Base-by-base conservation (phyloP, 2,113 vertebrate species). In the Myxocyprinus asiaticus region DNA sequence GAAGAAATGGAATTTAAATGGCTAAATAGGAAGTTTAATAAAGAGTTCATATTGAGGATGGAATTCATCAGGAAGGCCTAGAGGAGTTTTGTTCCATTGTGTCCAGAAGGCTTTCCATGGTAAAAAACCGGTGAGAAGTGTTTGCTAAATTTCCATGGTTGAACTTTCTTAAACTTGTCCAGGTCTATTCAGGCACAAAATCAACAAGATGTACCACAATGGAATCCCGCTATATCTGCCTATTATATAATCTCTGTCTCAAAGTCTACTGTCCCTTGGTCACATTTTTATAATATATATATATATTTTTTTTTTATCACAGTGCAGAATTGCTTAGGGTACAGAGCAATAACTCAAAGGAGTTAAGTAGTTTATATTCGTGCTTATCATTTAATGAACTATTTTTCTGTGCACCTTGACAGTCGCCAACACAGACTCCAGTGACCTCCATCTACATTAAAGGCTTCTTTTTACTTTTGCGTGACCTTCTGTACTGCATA, bases 341-440 rank as follows among this genome's bases (percentile, higher is more conserved):
- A 50, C 22, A 33, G 22, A 33, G 22, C 22, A 33, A 67, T 71
- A 66, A 61, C 50, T 55, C 42, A 44, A 62, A 78, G 44, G 55
- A 62, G 12, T 55, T 69, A 53, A 69, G 67, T 17, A 67, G 17
- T 77, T 80, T 11, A 77, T 22, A 33, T 75, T 75, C 65, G 17
- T 80, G 74, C 80, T 82, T 82, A 77, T 85, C 44, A 73, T 78
- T 82, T 85, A 81, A 80, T 85, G 78, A 82, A 78, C 68, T 50
- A 72, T 33, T 42, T 73, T 12, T 72, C 58, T 7, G 33, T 55
- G 43, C 68, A 82, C 73, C 73, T 58, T 50, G 50, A 51, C 4
- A 1, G 5, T 42, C 14, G 11, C n/a, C 10, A 7, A 9, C 12
- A 14, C 47, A 53, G 56, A 72, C 12, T 63, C 59, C 65, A 47